Conservation (phyloP, 2,797 vertebrate genomes). For the Sciurus vulgaris region DNA sequence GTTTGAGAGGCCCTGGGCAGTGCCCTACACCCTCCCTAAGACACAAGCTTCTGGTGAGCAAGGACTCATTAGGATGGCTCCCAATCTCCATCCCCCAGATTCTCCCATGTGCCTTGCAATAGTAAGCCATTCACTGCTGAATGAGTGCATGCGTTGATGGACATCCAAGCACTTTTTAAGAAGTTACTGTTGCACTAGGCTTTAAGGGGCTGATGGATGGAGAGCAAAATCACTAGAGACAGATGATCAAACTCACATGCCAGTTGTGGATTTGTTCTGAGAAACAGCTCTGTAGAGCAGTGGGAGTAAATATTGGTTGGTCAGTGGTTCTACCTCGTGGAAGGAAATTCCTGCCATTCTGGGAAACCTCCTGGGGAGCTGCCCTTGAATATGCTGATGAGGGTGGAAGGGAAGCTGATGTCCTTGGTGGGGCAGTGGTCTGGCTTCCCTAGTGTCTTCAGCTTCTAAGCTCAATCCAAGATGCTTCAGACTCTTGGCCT, state of each 20-base stretch:
- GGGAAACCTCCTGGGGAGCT: background rate
- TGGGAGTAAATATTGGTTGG: no score
- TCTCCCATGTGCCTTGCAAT: fast-evolving
- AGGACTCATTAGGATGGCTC: background rate
- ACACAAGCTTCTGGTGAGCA: background rate
- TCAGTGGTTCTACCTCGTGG: background rate
- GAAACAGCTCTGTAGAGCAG: background rate
- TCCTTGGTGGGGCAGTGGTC: background rate
- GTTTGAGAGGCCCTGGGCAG: no score
- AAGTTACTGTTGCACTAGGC: background rate
- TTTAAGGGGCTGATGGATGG: background rate
- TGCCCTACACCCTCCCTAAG: background rate
- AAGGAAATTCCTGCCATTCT: no score
- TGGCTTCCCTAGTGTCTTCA: background rate
- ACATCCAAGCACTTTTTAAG: background rate
- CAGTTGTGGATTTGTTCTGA: background rate
- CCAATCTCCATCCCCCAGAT: background rate
- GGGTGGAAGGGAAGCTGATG: background rate
- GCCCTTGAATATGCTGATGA: fast-evolving
- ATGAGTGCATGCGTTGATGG: background rate
- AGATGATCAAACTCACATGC: background rate
- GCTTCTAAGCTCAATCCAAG: background rate
- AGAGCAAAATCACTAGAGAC: background rate
- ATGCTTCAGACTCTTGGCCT: background rate
- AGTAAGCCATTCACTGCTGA: background rate